Percentiles rank a stretch among this genome's conserved stretches.
These are phyloP conservation scores for Sebastes wilsoni DNA, from an alignment of 2,797 vertebrate species.

Conservation along the genomic window DNA sequence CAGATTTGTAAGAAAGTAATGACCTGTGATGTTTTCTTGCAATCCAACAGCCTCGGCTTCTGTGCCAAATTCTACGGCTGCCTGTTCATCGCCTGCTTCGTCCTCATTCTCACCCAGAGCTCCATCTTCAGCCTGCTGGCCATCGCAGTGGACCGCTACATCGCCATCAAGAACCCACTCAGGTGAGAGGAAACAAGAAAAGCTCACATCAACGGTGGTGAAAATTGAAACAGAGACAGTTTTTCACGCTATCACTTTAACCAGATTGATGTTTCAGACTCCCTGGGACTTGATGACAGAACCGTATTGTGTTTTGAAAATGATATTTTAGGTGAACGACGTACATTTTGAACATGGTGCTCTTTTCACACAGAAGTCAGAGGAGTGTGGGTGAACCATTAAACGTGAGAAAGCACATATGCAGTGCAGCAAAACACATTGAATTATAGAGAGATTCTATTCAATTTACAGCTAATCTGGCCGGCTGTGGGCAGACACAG, in stretches of 20 bases:
- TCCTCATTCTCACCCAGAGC: constrained; percentile 96
- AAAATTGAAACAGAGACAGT: background rate
- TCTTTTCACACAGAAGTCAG: background rate
- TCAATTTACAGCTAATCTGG: constrained; percentile 27
- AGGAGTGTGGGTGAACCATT: background rate
- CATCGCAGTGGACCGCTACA: constrained; percentile 96
- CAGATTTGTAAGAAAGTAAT: background rate
- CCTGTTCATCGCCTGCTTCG: constrained; percentile 97
- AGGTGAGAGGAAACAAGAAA: constrained; percentile 78
- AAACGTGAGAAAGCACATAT: background rate
- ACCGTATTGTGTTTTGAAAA: background rate
- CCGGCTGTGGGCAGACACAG: constrained; percentile 11
- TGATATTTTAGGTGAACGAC: background rate
- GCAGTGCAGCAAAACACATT: constrained; percentile 23
- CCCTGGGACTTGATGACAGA: background rate
- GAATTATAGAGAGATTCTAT: constrained; percentile 39
- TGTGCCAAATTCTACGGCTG: constrained; percentile 93
- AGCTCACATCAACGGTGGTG: background rate
- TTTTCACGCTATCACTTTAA: background rate
- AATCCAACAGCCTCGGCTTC: constrained; percentile 87
- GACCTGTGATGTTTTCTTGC: background rate
- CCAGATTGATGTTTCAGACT: background rate
- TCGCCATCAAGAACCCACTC: constrained; percentile 95
- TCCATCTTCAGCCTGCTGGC: constrained; percentile 99
- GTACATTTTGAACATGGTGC: background rate